phyloP scores from a whole-genome alignment of 64 coral and sea anemone species.

The Porites australiensis region DNA sequence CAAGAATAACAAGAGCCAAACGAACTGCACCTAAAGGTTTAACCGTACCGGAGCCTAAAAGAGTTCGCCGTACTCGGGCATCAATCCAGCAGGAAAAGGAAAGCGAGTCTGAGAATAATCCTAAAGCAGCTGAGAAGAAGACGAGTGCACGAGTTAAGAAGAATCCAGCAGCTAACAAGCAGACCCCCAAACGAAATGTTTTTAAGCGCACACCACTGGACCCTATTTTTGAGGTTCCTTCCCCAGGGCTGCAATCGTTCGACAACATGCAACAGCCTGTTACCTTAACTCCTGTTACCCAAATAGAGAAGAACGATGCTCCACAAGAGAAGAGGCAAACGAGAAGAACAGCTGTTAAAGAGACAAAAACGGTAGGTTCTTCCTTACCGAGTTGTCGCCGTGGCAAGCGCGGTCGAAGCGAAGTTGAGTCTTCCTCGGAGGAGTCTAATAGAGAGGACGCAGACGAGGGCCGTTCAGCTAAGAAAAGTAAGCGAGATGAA shows the following conservation, averaged over 20 bases:
- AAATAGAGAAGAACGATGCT: neutral
- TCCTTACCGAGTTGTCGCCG: slow-evolving; percentile 14
- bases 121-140: neutral
- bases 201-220: slow-evolving; percentile 66
- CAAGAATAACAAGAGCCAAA: slow-evolving; percentile 27
- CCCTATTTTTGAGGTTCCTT: slow-evolving; percentile 53
- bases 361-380: neutral
- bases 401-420: slow-evolving; percentile 3
- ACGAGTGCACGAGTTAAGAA: neutral
- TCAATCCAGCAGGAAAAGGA: neutral
- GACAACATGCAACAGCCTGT: neutral
- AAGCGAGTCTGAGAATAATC: neutral
- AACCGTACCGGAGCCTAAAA: slow-evolving; percentile 18
- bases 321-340: neutral
- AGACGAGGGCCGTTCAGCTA: neutral
- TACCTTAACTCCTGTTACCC: neutral
- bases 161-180: neutral
- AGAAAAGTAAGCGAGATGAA: neutral
- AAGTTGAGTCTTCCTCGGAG: neutral
- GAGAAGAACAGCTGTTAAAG: neutral
- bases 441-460: neutral
- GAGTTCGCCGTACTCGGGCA: neutral
- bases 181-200: slow-evolving; percentile 39
- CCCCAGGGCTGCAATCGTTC: slow-evolving; percentile 26
- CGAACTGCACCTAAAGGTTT: slow-evolving; percentile 16